Conservation (phyloP, 2,888 invertebrate species). For the Psococerastis gibbosa region DNA sequence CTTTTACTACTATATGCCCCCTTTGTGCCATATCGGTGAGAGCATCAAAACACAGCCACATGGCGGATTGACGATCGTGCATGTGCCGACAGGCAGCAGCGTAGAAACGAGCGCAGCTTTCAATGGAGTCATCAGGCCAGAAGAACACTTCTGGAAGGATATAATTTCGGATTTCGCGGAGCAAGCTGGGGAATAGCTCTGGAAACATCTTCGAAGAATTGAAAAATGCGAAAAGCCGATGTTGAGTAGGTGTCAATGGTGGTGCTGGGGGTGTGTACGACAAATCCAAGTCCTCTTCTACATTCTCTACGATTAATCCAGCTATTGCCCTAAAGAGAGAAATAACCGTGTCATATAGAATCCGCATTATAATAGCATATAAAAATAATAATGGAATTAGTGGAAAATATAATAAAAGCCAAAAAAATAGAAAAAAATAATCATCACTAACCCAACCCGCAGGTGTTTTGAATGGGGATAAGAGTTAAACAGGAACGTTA, state of each 20-base stretch:
- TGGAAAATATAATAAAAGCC: no score
- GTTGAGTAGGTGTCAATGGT: slow-evolving; percentile 26
- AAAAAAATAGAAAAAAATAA: no score
- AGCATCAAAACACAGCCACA: not conserved
- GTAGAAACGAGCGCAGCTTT: not conserved
- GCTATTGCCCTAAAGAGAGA: slow-evolving; percentile 1
- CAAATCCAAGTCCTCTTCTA: slow-evolving; percentile 22
- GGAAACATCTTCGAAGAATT: not conserved
- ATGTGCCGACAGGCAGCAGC: not conserved
- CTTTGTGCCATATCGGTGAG: not conserved
- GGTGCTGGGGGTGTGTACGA: slow-evolving; percentile 28
- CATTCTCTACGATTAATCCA: slow-evolving; percentile 11
- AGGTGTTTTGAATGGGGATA: no score
- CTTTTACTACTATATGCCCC: not conserved
- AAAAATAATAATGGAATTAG: no score
- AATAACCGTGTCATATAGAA: no score
- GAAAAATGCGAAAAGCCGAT: slow-evolving; percentile 15
- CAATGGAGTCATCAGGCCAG: slow-evolving; percentile 4
- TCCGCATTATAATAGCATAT: no score
- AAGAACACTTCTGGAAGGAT: not conserved
- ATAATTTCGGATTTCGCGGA: not conserved
- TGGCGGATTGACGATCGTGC: not conserved
- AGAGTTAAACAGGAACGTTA: no score
- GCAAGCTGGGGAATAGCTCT: not conserved
- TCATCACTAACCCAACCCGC: no score